Evolutionary conservation across 2,888 invertebrate genomes (phyloP).

Genomic region (Drosophila ustulata): DNA sequence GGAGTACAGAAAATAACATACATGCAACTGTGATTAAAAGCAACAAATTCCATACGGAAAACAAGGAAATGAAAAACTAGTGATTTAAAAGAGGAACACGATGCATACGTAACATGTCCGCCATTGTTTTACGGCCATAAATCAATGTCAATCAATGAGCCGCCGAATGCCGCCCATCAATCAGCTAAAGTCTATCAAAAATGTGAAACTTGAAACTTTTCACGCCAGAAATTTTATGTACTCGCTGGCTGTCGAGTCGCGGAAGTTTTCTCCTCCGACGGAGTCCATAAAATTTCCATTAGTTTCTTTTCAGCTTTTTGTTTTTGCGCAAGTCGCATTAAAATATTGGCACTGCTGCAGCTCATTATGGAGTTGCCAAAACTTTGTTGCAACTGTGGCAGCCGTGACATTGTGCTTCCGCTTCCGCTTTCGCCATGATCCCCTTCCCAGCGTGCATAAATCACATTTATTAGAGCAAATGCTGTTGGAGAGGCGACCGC

Average conservation of each 20-base stretch:
- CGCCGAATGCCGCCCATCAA: constrained; percentile 57
- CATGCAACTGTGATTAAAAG: neutral
- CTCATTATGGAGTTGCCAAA: constrained; percentile 39
- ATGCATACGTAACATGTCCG: constrained; percentile 54
- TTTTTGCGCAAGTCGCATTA: constrained; percentile 33
- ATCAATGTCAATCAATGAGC: constrained; percentile 70
- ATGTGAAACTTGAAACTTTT: constrained; percentile 40
- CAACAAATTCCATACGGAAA: neutral
- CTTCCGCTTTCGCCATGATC: constrained; percentile 45
- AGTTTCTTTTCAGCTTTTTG: constrained; percentile 30
- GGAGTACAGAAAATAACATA: too few relatives aligned
- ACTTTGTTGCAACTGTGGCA: constrained; percentile 41
- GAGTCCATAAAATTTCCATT: constrained; percentile 57
- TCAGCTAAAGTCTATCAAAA: constrained; percentile 68
- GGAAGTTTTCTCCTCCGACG: constrained; percentile 19
- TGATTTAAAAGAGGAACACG: constrained; percentile 25
- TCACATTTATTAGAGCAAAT: constrained; percentile 69
- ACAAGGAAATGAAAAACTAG: neutral
- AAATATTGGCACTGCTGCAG: constrained; percentile 41
- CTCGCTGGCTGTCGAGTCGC: constrained; percentile 16
- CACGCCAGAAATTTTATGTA: constrained; percentile 16
- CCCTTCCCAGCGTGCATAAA: constrained; percentile 53
- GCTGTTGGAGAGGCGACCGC: constrained; percentile 27
- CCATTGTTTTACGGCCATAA: constrained; percentile 59
- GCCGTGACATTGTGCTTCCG: constrained; percentile 49